Evolutionary conservation across 2,797 vertebrate species (phyloP).

Genomic region (Eremophila alpestris): DNA sequence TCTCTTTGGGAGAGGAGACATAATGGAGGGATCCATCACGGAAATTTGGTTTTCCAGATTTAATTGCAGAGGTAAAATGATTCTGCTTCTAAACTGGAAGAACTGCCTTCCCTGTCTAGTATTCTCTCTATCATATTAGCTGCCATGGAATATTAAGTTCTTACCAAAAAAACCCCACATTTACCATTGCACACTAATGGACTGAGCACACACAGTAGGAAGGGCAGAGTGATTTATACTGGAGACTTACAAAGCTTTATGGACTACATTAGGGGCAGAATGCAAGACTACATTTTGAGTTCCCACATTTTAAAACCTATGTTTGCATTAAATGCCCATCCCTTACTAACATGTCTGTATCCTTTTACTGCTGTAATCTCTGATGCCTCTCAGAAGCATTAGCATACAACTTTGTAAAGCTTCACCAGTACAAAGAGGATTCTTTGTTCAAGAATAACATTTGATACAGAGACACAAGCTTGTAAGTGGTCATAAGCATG

Average conservation of each 20-base stretch:
- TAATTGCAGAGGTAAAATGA: background rate
- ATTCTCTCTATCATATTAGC: background rate
- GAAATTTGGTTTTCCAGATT: background rate
- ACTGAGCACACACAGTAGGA: background rate
- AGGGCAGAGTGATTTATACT: conserved; percentile 2
- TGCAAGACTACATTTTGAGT: background rate
- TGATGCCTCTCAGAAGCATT: background rate
- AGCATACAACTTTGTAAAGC: background rate
- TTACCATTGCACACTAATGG: conserved; percentile 3
- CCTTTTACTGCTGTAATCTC: background rate
- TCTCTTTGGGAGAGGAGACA: background rate
- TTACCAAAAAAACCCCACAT: conserved; percentile 1
- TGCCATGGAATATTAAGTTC: background rate
- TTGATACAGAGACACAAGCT: background rate
- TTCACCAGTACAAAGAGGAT: background rate
- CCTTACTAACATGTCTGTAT: background rate
- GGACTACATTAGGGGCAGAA: conserved; percentile 13
- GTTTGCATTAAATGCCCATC: background rate
- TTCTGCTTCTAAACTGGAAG: background rate
- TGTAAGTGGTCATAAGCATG: background rate
- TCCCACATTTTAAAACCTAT: background rate
- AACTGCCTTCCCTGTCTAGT: background rate
- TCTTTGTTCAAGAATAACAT: background rate
- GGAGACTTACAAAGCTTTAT: background rate
- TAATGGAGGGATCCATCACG: background rate